These are phyloP conservation scores for Pseudorectes ferrugineus DNA, from an alignment of 2,113 vertebrate genomes.

Conservation along the genomic window DNA sequence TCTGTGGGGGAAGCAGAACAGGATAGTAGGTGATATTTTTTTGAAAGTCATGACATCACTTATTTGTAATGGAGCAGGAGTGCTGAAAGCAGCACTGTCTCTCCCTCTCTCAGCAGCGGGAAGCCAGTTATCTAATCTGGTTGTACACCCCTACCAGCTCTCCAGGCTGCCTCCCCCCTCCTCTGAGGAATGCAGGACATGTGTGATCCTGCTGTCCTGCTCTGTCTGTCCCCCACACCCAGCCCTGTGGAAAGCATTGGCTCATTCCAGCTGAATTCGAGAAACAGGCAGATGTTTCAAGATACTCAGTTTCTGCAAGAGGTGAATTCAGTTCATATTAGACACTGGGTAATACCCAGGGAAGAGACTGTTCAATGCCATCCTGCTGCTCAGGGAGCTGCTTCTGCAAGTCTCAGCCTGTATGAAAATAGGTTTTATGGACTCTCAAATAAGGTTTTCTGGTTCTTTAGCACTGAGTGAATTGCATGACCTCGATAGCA, in stretches of 20 bases:
- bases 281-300: neutral
- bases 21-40: neutral
- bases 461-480: slow-evolving; percentile 11
- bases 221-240: neutral
- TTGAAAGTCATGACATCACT: neutral
- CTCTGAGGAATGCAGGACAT: neutral
- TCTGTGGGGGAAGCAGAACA: neutral
- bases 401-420: neutral
- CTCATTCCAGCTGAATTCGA: neutral
- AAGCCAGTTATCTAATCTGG: neutral
- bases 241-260: neutral
- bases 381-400: neutral
- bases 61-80: neutral
- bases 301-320: neutral
- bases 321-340: neutral
- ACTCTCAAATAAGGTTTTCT: neutral
- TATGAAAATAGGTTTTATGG: neutral
- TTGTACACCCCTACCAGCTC: neutral
- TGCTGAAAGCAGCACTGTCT: neutral
- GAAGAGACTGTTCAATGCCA: neutral
- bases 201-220: neutral
- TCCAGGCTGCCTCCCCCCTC: neutral
- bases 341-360: neutral
- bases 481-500: neutral
- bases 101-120: neutral